Base-by-base conservation (phyloP, 2,888 invertebrate species). In the Falcaria lacertinaria region DNA sequence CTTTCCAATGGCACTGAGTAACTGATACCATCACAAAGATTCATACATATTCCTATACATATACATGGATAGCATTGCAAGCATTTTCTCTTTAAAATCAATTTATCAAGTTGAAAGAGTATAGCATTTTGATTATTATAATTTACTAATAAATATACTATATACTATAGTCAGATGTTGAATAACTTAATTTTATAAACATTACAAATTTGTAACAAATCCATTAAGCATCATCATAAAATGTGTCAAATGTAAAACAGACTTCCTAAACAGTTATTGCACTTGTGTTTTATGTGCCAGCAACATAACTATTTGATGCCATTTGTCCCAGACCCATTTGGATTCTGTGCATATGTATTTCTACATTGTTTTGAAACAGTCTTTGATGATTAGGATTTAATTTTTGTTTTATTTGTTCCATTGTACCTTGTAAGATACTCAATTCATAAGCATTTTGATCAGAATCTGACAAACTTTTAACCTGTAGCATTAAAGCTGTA, bases 361-460 rank as follows among this genome's bases (percentile, higher is more conserved):
- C 98, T 4, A 98, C 95, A 75, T 93, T 93, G 78, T 95, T 96
- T 80, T 97, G 95, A 81, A 97, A 97, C 34, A 93, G 89, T 58
- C 92, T 91, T 59, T 94, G 92, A 82, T 97, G 96, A 35, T 91
- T 90, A 2, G 93, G 92, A 57, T 93, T 93, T 43, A 97, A 80
- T 65, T 95, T 94, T 46, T 93, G 91, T 79, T 96, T 95, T 40
- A 98, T 96, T 71, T 97, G 95, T 64, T 95, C 94, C 89, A 98
- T 94, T 33, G 98, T 96, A 15, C 97, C 97, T 83, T 97, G 96
- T 35, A 97, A 87, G 15, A 97, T 95, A 78, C 95, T 95, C 42
- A 98, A 89, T 73, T 98, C 97, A 80, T 97, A 97, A 1, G 96
- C 95, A 79, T 96, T 97, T 73, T 95, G 93, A 69, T 96, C 94